Conservation (phyloP, 2,797 vertebrate species). For the Nannoperca obscura region DNA sequence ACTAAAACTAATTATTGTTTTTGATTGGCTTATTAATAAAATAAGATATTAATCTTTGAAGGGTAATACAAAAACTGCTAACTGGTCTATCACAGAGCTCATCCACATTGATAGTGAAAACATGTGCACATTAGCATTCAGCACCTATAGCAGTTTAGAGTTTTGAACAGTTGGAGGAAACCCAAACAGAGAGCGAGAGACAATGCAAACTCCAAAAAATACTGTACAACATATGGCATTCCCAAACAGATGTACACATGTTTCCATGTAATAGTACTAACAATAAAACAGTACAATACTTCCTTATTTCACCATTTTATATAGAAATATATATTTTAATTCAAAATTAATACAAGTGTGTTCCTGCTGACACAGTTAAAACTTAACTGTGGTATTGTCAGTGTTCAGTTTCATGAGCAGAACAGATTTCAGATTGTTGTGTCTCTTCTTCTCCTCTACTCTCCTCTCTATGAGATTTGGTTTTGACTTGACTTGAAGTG, state of each 20-base stretch:
- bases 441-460: neutral
- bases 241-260: neutral
- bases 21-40: neutral
- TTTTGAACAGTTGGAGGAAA: neutral
- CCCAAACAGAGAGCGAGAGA: neutral
- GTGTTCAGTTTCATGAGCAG: neutral
- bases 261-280: neutral
- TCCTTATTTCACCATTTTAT: neutral
- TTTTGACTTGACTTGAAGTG: constrained; percentile 47
- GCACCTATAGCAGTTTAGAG: neutral
- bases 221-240: neutral
- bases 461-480: constrained; percentile 7
- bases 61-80: too few species aligned
- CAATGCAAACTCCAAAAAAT: neutral
- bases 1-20: neutral
- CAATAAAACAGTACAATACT: neutral
- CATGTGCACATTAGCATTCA: neutral
- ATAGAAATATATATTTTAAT: neutral
- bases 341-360: neutral
- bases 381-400: neutral
- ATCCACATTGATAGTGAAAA: too few species aligned
- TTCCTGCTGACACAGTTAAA: neutral
- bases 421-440: neutral
- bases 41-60: too few species aligned
- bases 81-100: too few species aligned